Conservation (phyloP, 2,888 invertebrate species). For the Neocrepidodera transversa region DNA sequence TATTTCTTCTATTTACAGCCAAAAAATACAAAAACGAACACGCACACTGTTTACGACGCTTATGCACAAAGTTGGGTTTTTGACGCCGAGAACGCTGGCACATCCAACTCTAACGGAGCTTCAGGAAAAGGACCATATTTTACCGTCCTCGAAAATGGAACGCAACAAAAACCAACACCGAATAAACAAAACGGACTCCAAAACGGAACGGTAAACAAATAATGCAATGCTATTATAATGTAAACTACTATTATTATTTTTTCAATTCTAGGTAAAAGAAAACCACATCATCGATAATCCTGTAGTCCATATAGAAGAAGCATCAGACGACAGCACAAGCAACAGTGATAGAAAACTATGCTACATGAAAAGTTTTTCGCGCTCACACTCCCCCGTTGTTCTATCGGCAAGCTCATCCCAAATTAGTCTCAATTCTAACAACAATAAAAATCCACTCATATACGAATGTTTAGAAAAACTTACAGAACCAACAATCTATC, state of each 20-base stretch:
- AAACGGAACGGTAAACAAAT: conserved; percentile 42
- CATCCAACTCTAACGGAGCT: conserved; percentile 51
- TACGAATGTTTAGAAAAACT: conserved; percentile 61
- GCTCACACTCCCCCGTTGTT: conserved; percentile 61
- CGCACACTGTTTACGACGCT: conserved; percentile 56
- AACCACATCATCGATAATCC: conserved; percentile 57
- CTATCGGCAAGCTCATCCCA: conserved; percentile 63
- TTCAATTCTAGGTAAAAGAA: conserved; percentile 40
- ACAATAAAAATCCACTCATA: conserved; percentile 51
- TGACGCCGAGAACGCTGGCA: conserved; percentile 55
- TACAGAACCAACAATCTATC: conserved; percentile 60
- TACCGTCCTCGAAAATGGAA: conserved; percentile 53
- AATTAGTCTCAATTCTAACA: conserved; percentile 52
- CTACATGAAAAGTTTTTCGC: conserved; percentile 64
- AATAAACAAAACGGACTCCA: conserved; percentile 38
- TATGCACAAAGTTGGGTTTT: conserved; percentile 65
- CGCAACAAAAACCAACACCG: conserved; percentile 44
- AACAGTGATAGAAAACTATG: conserved; percentile 60
- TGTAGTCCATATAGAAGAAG: conserved; percentile 60
- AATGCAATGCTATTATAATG: too few species aligned
- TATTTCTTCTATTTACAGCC: conserved; percentile 55
- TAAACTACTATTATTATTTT: too few species aligned
- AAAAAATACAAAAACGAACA: conserved; percentile 56
- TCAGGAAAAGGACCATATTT: conserved; percentile 50
- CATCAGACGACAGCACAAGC: conserved; percentile 58